Conservation (phyloP, 2,113 vertebrate species). For the Lasiurus cinereus region DNA sequence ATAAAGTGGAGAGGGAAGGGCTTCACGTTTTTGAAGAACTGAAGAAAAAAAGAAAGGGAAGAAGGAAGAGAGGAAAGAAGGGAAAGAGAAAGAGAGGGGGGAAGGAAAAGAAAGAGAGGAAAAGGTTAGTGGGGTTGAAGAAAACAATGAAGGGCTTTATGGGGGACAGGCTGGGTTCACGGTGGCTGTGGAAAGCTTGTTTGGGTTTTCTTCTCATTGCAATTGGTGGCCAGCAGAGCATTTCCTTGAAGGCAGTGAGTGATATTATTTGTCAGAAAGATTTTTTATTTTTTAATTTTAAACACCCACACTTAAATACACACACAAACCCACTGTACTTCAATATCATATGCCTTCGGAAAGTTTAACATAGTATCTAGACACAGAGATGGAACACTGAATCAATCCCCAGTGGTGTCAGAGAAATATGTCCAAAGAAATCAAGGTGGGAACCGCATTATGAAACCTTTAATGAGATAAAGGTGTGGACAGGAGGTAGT, state of each 20-base stretch:
- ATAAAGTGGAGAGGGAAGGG: neutral
- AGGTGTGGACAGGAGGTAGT: neutral
- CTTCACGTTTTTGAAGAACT: neutral
- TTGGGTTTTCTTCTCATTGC: neutral
- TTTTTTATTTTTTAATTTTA: neutral
- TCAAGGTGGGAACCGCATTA: neutral
- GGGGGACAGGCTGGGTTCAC: neutral
- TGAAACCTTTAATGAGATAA: neutral
- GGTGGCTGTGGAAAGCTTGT: neutral
- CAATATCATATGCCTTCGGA: neutral
- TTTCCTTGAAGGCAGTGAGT: neutral
- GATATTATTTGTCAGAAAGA: neutral
- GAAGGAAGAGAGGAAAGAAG: no score
- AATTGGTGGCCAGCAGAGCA: neutral
- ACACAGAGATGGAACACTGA: neutral
- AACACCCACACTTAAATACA: neutral
- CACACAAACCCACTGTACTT: neutral
- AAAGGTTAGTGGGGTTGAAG: neutral
- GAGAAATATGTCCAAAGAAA: neutral
- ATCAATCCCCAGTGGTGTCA: neutral
- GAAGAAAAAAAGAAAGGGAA: no score
- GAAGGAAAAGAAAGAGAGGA: neutral
- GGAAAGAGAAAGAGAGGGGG: neutral
- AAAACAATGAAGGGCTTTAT: neutral
- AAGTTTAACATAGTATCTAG: neutral